Base-by-base conservation (phyloP, 2,797 vertebrate species). In the Nyctalus aviator region DNA sequence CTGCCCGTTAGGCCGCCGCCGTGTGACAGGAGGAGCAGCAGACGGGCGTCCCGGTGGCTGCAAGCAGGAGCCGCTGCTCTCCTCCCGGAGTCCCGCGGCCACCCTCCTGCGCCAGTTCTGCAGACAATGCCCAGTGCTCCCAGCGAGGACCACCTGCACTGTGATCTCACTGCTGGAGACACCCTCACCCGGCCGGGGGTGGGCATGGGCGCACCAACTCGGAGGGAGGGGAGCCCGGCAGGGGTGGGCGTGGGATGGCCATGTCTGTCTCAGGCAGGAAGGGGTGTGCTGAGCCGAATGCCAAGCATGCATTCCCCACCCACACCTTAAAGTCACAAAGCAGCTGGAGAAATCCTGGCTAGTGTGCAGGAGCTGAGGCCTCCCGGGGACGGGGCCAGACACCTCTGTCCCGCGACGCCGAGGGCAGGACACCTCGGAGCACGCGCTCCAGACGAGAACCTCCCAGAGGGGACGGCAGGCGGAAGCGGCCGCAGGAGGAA, bases 391-490 rank as follows among this genome's bases (percentile, higher is more conserved):
- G 5, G 5, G 81, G 59, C 41, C 69, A n/a, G 59, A 73, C 10
- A 68, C 10, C 66, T 20, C 41, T 8, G 14, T 0, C 14, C 6
- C 9, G n/a, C 0, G 20, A 77, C 0, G n/a, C 25, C 25, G 25
- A 62, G 9, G 6, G 3, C 11, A 50, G 76, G 27, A 8, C 3
- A 7, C 44, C 1, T 4, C 0, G 1, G 37, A 6, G 12, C 27
- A 4, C 35, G 4, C 37, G 3, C 7, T 5, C 2, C 27, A 1
- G 50, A 41, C 0, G 46, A 46, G 12, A 25, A 10, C 35, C n/a
- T 11, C 3, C 15, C 23, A 2, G 37, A 68, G 57, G 32, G 2
- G 25, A 3, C 27, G 0, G 8, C 17, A 7, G 7, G 64, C 46
- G 37, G 30, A 48, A 44, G 21, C 0, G 35, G 37, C 64, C 20